Base-by-base conservation (phyloP, 1,140 invertebrate species). In the Conus ventricosus region DNA sequence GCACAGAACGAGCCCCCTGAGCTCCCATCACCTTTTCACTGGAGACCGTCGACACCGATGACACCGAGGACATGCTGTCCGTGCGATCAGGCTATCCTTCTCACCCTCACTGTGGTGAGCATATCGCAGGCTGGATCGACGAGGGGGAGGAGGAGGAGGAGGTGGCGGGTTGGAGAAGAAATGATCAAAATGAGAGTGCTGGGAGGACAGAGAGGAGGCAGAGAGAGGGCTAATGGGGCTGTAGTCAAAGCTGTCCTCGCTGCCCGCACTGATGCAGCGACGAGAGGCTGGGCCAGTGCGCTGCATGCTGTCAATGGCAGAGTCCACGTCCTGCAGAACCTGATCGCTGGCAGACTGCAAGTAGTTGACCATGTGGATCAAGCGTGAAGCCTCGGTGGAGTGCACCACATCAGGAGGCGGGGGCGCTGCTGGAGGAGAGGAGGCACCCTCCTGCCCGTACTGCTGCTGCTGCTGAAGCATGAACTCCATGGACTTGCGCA, bases 401-500 rank as follows among this genome's bases (percentile, higher is more conserved):
- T 92, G 89, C 5, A 92, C 90, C 57, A 93, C 89, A 90, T 94
- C 93, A 7, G 93, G 92, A 23, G 92, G 92, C 27, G 91, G 88
- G 23, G 86, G 84, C 57, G 88, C 54, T 17, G 84, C 71, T 71
- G 84, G 81, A 10, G 85, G 53, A 63, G 85, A 87, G 75, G 85
- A 81, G 20, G 27, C 27, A 25, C 53, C 71, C 17, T 85, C 55
- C 15, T 71, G 80, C 57, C 57, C 57, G 39, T 39, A 39, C 23
- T 88, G 80, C 71, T 92, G 91, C 89, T 94, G 93, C 53, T 94
- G 92, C 85, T 94, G 84, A 8, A 98, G 94, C 88, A 98, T 96
- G 67, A 97, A 96, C 95, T 98, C 97, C 97, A 98, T 97, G 8
- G 97, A 98, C 91, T 98, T 97, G 83, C 97, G 96, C 92, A 97